These are phyloP conservation scores for Aphelenchoides besseyi DNA, from an alignment of 1,140 invertebrate genomes.

Conservation along the genomic window DNA sequence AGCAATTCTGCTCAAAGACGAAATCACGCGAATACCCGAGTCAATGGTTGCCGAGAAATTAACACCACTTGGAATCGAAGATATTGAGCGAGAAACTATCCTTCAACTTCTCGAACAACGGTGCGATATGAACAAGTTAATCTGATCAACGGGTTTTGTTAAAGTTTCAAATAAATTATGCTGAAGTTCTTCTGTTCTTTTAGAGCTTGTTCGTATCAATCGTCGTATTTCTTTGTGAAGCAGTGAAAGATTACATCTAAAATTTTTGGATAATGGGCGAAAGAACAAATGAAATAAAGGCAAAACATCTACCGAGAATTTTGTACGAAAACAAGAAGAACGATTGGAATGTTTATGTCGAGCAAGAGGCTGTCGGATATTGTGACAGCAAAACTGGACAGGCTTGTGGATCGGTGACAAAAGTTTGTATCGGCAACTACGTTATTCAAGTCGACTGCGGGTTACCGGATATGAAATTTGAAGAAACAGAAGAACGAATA, in stretches of 20 bases:
- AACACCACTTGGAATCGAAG: slow-evolving; percentile 37
- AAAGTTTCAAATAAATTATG: slow-evolving; percentile 4
- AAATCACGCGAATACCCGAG: slow-evolving; percentile 44
- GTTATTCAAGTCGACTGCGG: background rate
- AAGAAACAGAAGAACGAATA: background rate
- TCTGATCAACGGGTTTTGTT: slow-evolving; percentile 9
- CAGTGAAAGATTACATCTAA: no score
- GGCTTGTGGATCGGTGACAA: background rate
- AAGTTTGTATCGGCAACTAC: background rate
- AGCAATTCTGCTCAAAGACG: slow-evolving; percentile 43
- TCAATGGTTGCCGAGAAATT: slow-evolving; percentile 41
- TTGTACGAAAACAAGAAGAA: background rate
- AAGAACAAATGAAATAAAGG: no score
- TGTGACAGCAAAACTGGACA: background rate
- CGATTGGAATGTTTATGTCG: background rate
- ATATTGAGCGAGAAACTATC: slow-evolving; percentile 24
- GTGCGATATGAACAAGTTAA: slow-evolving; percentile 35
- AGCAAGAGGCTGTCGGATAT: background rate
- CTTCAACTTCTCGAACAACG: slow-evolving; percentile 43
- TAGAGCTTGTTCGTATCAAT: background rate
- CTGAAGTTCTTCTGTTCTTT: background rate
- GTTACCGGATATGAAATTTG: background rate
- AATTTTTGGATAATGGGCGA: no score
- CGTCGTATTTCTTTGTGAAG: background rate
- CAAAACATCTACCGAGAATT: background rate